Percentiles rank a stretch among this genome's conserved stretches.
Conservation (phyloP, 2,797 vertebrate species). For the Knipowitschia caucasica region DNA sequence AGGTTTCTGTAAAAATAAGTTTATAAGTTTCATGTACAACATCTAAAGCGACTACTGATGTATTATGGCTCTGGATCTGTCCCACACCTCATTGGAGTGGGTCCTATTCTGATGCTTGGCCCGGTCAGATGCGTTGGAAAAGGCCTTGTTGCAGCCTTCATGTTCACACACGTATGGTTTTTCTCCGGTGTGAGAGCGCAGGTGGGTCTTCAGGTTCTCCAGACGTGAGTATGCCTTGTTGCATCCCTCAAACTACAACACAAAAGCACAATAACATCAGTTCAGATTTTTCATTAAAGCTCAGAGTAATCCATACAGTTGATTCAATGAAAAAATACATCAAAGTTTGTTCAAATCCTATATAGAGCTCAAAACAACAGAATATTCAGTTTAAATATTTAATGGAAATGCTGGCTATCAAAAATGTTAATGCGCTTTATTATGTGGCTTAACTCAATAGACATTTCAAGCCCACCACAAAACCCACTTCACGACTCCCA, state of each 20-base stretch:
- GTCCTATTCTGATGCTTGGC: slow-evolving; percentile 99
- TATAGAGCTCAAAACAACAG: too few species aligned
- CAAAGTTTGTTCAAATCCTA: too few species aligned
- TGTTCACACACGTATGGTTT: slow-evolving; percentile 99
- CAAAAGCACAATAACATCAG: slow-evolving; percentile 11
- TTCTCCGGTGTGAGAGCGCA: slow-evolving; percentile 95
- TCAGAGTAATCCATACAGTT: too few species aligned
- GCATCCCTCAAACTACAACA: slow-evolving; percentile 92
- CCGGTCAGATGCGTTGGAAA: slow-evolving; percentile 95
- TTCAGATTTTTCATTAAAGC: too few species aligned
- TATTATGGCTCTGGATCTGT: neutral
- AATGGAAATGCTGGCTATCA: too few species aligned
- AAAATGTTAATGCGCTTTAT: too few species aligned
- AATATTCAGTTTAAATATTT: too few species aligned
- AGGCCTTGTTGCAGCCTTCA: slow-evolving; percentile 97
- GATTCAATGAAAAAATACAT: too few species aligned
- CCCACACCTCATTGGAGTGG: slow-evolving; percentile 84
- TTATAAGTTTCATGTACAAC: neutral
- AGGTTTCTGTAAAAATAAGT: slow-evolving; percentile 81
- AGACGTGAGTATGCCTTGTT: slow-evolving; percentile 97
- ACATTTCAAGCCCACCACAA: too few species aligned
- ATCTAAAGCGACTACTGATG: neutral
- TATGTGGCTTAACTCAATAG: too few species aligned
- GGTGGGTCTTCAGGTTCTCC: slow-evolving; percentile 97
- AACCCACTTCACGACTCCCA: too few species aligned